Percentiles rank a stretch among this genome's conserved stretches.
phyloP scores from a whole-genome alignment of 2,888 invertebrate genomes.

The Noctua fimbriata region DNA sequence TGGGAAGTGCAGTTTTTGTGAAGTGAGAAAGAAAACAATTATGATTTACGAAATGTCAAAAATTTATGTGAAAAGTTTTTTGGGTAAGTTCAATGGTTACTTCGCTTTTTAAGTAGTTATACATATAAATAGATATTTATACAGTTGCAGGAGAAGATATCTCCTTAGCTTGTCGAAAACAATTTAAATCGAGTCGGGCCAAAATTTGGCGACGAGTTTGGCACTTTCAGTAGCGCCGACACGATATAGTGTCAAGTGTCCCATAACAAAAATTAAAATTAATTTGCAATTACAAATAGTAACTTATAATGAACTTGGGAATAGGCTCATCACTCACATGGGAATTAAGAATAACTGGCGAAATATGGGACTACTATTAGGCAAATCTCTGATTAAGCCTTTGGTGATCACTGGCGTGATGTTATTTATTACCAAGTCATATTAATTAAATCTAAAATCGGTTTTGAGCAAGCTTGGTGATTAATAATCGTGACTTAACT shows the following conservation, averaged over 20 bases:
- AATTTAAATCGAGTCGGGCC: too few species aligned
- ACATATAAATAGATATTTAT: neutral
- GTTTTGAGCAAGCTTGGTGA: neutral
- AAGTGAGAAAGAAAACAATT: constrained; percentile 18
- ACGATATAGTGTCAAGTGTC: too few species aligned
- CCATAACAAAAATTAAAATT: too few species aligned
- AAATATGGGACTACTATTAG: neutral
- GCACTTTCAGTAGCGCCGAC: too few species aligned
- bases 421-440: neutral
- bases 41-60: neutral
- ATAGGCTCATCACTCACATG: neutral
- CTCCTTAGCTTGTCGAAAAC: too few species aligned
- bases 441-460: neutral
- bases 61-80: constrained; percentile 47
- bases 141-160: too few species aligned
- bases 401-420: neutral
- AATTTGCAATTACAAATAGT: too few species aligned
- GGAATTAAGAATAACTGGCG: too few species aligned
- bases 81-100: constrained; percentile 33
- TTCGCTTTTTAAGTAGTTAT: too few species aligned
- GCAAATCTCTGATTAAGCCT: too few species aligned
- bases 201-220: too few species aligned
- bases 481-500: neutral
- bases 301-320: neutral
- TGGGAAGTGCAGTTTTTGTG: constrained; percentile 20